Percentiles rank a stretch among this genome's conserved stretches.
Evolutionary conservation across 2,113 vertebrate species (phyloP).

Genomic region (Phainopepla nitens): DNA sequence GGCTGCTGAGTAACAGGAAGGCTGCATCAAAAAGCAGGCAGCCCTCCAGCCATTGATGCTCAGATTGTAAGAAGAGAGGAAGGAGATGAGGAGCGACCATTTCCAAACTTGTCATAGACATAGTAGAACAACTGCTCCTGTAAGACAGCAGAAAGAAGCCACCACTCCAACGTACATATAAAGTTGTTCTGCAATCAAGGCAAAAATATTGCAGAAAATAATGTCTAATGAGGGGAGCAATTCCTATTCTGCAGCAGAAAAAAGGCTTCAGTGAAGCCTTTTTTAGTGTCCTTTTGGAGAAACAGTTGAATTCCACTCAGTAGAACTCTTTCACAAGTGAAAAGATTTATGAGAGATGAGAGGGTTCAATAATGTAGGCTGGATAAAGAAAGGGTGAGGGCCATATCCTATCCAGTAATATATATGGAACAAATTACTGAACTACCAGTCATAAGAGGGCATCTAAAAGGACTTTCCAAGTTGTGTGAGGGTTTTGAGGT

Average conservation of each 20-base stretch:
- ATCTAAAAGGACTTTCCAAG: not conserved
- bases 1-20: not conserved
- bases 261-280: not conserved
- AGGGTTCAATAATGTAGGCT: not conserved
- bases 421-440: not conserved
- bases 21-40: not conserved
- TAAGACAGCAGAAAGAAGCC: not conserved
- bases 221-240: not conserved
- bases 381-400: not conserved
- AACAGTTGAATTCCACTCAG: not conserved
- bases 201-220: not conserved
- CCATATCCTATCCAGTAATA: not conserved
- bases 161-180: not conserved
- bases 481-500: not conserved
- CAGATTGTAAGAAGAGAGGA: not conserved
- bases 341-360: not conserved
- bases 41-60: not conserved
- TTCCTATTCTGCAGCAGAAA: not conserved
- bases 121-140: not conserved
- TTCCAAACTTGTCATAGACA: not conserved
- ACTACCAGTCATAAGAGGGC: not conserved
- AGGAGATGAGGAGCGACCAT: not conserved
- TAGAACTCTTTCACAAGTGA: not conserved
- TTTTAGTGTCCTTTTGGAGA: not conserved
- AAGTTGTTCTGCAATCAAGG: not conserved